Evolutionary conservation across 2,797 vertebrate genomes (phyloP).

Genomic region (Trematomus bernacchii): DNA sequence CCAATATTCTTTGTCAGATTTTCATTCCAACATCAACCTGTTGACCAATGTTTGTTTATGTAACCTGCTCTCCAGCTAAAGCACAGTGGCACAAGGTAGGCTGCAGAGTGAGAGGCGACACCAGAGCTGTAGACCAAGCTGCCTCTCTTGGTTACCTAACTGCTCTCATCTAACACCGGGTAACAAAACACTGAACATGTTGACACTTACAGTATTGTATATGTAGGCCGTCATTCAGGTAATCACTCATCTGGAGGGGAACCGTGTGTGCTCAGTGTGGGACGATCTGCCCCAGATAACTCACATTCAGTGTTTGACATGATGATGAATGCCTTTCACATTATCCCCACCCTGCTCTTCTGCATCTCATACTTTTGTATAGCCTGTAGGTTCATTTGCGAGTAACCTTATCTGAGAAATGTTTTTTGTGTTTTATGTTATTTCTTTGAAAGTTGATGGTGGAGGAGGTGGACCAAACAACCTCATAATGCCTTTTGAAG

Average conservation of each 20-base stretch:
- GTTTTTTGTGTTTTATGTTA: background rate
- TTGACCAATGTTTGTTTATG: constrained; percentile 11
- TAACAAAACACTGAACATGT: constrained; percentile 30
- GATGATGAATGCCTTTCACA: constrained; percentile 37
- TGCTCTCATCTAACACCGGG: constrained; percentile 25
- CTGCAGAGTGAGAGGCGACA: constrained; percentile 32
- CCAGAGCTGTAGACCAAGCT: background rate
- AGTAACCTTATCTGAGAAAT: background rate
- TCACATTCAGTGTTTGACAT: constrained; percentile 26
- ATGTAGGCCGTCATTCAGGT: constrained; percentile 22
- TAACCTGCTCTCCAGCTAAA: constrained; percentile 11
- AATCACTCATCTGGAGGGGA: constrained; percentile 30
- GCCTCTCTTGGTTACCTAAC: constrained; percentile 36
- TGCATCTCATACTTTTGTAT: background rate
- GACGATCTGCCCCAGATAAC: constrained; percentile 15
- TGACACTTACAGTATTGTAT: constrained; percentile 1
- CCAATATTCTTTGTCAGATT: background rate
- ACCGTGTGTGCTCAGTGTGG: constrained; percentile 23
- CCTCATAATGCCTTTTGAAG: constrained; percentile 4
- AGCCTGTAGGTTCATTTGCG: background rate
- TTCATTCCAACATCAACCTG: constrained; percentile 5
- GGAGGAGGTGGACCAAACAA: background rate
- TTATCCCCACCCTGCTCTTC: background rate
- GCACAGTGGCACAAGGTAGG: constrained; percentile 10
- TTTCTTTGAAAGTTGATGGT: background rate